Evolutionary conservation across 1,140 invertebrate species (phyloP).

Genomic region (Lordiphosa collinella): DNA sequence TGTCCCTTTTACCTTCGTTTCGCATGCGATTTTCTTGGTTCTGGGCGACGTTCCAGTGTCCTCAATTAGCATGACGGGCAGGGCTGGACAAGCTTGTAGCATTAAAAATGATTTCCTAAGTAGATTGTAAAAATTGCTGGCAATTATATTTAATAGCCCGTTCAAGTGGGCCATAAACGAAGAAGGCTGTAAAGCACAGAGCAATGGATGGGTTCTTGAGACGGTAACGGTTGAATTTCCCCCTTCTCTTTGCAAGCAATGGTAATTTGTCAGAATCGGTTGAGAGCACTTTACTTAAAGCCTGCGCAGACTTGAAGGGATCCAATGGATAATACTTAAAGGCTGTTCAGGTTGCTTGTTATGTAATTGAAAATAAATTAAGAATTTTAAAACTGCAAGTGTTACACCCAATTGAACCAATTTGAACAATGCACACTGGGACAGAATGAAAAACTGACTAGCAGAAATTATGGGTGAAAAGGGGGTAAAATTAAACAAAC

Average conservation of each 20-base stretch:
- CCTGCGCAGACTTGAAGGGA: background rate
- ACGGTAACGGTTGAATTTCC: background rate
- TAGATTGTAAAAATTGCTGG: conserved; percentile 70
- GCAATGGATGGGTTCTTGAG: conserved; percentile 19
- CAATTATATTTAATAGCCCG: conserved; percentile 72
- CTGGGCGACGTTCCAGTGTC: conserved; percentile 12
- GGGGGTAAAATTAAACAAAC: too few relatives aligned
- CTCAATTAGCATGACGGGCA: conserved; percentile 55
- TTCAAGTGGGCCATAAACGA: conserved; percentile 53
- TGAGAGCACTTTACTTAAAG: conserved; percentile 23
- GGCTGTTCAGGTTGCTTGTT: too few relatives aligned
- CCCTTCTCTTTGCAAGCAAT: conserved; percentile 6
- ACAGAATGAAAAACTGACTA: too few relatives aligned
- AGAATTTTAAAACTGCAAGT: conserved; percentile 6
- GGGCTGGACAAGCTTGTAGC: conserved; percentile 24
- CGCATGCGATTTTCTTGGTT: conserved; percentile 1
- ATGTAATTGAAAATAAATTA: conserved; percentile 12
- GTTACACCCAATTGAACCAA: too few relatives aligned
- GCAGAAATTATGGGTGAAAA: too few relatives aligned
- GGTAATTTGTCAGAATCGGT: conserved; percentile 53
- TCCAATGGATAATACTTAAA: too few relatives aligned
- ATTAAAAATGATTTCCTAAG: conserved; percentile 75
- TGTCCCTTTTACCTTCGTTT: conserved; percentile 18
- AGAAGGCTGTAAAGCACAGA: conserved; percentile 9
- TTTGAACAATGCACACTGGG: too few relatives aligned